Evolutionary conservation across 1,140 invertebrate genomes (phyloP), one percentile per base, ranked within the genome.

Genomic region (Liolophura sinensis): DNA sequence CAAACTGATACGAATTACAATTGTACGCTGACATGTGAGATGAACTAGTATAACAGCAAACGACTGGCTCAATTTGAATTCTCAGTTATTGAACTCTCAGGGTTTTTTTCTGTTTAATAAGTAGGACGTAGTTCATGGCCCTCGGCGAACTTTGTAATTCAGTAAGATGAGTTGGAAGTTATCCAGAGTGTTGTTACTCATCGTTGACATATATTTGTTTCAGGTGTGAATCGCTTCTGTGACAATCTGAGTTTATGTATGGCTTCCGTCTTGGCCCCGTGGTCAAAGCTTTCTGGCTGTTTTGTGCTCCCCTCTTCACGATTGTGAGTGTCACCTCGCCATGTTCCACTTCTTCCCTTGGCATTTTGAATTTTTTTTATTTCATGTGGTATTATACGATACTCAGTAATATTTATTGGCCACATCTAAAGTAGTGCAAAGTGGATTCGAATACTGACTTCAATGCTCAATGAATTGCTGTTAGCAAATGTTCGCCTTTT

Each of bases 241-340:
- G 88, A 89, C 60, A 90, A 89, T 71, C 85, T 91, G 25, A 90
- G 65, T 86, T 89, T 71, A 91, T 91, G 90, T 88, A 89, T 79
- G 89, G 89, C 3, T 86, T 87, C 64, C 78, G 84, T 46, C 83
- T 86, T 6, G 87, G 83, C 71, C 75, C 73, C 51, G 89, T 88
- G 66, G 88, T 87, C 85, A 87, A 85, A 47, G 77, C 88, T 46
- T 88, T 87, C 70, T 89, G 31, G 18, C 16, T 31, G 25, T 61
- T 40, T 5, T 50, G 12, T 59, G n/a, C 22, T 59, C 18, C 22
- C 9, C 16, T 11, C 18, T n/a, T 24, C 31, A 22, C 22, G 24
- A 14, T 20, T 14, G 58, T 20, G 47, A 46, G 40, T 40, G 6
- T 46, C n/a, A n/a, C 6, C 7, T 18, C 18, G 18, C 31, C n/a